Conservation (phyloP, 2,113 vertebrate species). For the Melanostigma gelatinosum region DNA sequence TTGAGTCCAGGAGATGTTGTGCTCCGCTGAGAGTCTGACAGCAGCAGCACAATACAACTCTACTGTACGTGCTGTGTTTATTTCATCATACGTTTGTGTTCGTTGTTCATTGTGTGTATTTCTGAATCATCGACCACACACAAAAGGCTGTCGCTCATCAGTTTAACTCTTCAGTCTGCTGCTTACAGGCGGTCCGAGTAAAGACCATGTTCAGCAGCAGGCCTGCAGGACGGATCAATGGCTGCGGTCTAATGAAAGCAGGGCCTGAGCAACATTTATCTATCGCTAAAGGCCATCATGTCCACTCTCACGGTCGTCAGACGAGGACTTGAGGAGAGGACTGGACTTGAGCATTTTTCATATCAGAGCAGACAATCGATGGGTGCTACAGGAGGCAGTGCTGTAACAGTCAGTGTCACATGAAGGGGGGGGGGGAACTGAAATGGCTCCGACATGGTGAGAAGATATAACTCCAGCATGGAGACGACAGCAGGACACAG, state of each 20-base stretch:
- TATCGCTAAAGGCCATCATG: constrained; percentile 52
- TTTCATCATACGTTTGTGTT: background rate
- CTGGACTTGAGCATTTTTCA: constrained; percentile 47
- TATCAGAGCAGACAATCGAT: constrained; percentile 60
- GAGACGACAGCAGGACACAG: background rate
- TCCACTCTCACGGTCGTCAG: constrained; percentile 30
- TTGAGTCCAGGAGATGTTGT: background rate
- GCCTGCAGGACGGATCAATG: constrained; percentile 33
- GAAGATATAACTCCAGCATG: constrained; percentile 18
- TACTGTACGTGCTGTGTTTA: background rate
- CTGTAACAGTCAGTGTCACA: constrained; percentile 18
- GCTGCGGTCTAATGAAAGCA: constrained; percentile 37
- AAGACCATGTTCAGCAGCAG: constrained; percentile 11
- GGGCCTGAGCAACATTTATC: constrained; percentile 35
- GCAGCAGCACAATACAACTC: background rate
- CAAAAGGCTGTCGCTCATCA: constrained; percentile 7
- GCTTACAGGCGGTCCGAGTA: background rate
- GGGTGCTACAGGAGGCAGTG: constrained; percentile 10
- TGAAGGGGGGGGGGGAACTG: constrained; percentile 28
- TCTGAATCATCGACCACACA: background rate
- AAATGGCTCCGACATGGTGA: constrained; percentile 54
- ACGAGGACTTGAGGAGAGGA: constrained; percentile 22
- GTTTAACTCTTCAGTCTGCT: constrained; percentile 5
- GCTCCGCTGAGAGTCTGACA: constrained; percentile 11
- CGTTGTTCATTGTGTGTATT: background rate